Evolutionary conservation across 1,140 invertebrate genomes (phyloP).

Genomic region (Bombus pascuorum): DNA sequence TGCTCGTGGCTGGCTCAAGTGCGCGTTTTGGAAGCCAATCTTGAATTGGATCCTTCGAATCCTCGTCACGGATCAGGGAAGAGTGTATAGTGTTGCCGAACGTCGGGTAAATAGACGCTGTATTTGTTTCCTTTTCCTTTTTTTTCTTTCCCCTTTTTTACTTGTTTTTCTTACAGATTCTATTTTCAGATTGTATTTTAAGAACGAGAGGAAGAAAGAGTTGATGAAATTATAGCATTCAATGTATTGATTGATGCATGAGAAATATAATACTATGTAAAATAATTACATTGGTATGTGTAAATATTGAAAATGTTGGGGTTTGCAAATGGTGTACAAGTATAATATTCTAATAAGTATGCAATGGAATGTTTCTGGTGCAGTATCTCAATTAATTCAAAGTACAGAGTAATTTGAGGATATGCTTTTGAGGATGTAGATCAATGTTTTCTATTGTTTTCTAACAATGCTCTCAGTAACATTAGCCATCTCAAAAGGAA

Average conservation of each 20-base stretch:
- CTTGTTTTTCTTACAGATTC: neutral
- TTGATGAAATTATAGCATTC: neutral
- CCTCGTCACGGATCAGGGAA: slow-evolving; percentile 49
- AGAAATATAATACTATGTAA: neutral
- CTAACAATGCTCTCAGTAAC: too few relatives aligned
- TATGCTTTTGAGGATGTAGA: too few relatives aligned
- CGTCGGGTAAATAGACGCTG: slow-evolving; percentile 51
- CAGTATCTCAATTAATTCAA: too few relatives aligned
- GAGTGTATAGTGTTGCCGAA: slow-evolving; percentile 69
- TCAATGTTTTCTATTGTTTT: too few relatives aligned
- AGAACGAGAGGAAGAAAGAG: neutral
- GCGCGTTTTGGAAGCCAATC: slow-evolving; percentile 60
- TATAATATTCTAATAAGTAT: neutral
- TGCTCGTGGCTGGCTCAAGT: slow-evolving; percentile 47
- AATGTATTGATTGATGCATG: neutral
- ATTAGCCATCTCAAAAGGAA: too few relatives aligned
- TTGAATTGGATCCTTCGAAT: slow-evolving; percentile 34
- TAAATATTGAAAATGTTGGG: neutral
- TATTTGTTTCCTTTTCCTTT: slow-evolving; percentile 20
- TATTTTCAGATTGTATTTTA: neutral
- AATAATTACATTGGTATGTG: too few relatives aligned
- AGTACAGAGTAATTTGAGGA: too few relatives aligned
- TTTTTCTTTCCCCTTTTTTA: neutral
- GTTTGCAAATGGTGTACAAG: neutral
- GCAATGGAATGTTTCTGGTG: too few relatives aligned